Conservation (phyloP, 2,888 invertebrate genomes). For the Aphodius granarius region DNA sequence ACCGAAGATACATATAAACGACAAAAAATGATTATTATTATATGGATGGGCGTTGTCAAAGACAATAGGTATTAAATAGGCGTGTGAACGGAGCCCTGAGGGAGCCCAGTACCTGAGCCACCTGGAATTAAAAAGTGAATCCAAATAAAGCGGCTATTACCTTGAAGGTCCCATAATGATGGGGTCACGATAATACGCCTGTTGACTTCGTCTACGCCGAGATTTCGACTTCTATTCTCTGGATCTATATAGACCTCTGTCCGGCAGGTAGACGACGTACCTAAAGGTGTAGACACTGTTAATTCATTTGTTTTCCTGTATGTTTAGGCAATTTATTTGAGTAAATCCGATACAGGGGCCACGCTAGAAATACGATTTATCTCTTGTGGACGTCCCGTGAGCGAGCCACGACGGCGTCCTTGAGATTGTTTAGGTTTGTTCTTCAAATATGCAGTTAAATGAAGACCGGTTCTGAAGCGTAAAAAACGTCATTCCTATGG, state of each 20-base stretch:
- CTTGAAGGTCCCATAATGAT: constrained; percentile 35
- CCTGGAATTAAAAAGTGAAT: constrained; percentile 34
- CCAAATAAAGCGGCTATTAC: constrained; percentile 39
- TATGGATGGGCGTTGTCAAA: constrained; percentile 24
- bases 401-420: neutral
- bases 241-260: constrained; percentile 5
- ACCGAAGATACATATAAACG: too few relatives aligned
- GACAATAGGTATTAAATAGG: constrained; percentile 33
- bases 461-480: neutral
- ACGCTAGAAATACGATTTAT: neutral
- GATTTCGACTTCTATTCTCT: constrained; percentile 17
- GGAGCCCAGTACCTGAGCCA: constrained; percentile 26
- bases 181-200: constrained; percentile 35
- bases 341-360: constrained; percentile 12
- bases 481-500: neutral
- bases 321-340: constrained; percentile 20
- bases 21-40: too few relatives aligned
- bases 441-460: neutral
- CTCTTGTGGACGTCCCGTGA: neutral
- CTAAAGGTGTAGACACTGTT: constrained; percentile 20
- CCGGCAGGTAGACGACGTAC: constrained; percentile 20
- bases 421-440: neutral
- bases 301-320: constrained; percentile 30
- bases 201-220: constrained; percentile 27
- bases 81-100: constrained; percentile 31